Conservation (phyloP, 1,140 invertebrate genomes). For the Metaphire vulgaris region DNA sequence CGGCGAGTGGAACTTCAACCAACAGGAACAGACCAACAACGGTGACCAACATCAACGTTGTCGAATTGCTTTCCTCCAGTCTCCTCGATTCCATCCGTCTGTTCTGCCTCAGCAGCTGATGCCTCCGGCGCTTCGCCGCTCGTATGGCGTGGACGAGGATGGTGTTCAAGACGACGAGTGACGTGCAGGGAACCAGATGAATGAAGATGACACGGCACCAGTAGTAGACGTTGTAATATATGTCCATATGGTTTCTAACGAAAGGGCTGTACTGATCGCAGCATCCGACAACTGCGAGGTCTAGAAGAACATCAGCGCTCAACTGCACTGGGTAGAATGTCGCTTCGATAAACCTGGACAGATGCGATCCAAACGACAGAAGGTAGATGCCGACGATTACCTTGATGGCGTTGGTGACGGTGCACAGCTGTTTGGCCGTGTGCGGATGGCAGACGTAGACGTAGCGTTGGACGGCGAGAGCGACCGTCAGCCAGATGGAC, state of each 20-base stretch:
- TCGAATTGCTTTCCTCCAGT: constrained; percentile 75
- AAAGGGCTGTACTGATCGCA: not conserved
- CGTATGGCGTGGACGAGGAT: constrained; percentile 76
- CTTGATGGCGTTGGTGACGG: constrained; percentile 65
- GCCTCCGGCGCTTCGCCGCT: constrained; percentile 69
- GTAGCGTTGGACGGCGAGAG: constrained; percentile 90
- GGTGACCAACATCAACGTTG: constrained; percentile 79
- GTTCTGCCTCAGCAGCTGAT: constrained; percentile 74
- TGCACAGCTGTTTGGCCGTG: constrained; percentile 76
- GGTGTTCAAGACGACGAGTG: constrained; percentile 79
- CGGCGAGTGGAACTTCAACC: constrained; percentile 29
- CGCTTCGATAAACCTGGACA: constrained; percentile 69
- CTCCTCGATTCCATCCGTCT: constrained; percentile 75
- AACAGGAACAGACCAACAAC: constrained; percentile 30
- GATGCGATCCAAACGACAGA: constrained; percentile 69
- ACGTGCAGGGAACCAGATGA: constrained; percentile 80
- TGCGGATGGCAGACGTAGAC: constrained; percentile 89
- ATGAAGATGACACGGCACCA: constrained; percentile 83
- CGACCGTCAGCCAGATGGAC: constrained; percentile 84
- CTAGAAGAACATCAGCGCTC: constrained; percentile 62
- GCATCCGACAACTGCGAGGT: too few species aligned
- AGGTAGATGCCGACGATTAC: constrained; percentile 69
- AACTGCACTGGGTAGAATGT: constrained; percentile 53
- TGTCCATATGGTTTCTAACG: constrained; percentile 40
- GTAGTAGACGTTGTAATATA: constrained; percentile 74